Base-by-base conservation (phyloP, 2,113 vertebrate species). In the Etia nguti region DNA sequence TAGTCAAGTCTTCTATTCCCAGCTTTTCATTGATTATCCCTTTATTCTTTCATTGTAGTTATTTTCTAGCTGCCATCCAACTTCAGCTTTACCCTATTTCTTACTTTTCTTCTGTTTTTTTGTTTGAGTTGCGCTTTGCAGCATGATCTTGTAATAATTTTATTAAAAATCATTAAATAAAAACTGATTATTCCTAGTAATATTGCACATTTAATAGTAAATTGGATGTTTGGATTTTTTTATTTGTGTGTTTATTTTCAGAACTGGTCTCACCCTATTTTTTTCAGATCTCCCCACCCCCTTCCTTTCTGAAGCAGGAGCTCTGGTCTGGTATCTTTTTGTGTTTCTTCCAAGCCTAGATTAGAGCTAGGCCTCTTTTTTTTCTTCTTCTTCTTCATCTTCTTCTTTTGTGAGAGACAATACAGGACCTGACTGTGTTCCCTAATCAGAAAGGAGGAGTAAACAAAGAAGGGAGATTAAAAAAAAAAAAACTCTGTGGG, bases 11-110 rank as follows among this genome's bases (percentile, higher is more conserved):
- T 79, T 89, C 62, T 79, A 16, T 86, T 89, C 83, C 77, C 80
- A 81, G 52, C 75, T 83, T 90, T 54, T 84, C 24, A 93, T 90
- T 82, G 79, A 92, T 91, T 88, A 65, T 86, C 80, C 26, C 31
- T 54, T 52, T 52, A 26, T 20, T 46, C 75, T 83, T 83, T 85
- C 75, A 60, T 89, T 89, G 48, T 70, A 79, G 81, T 84, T 83
- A 79, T 80, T 89, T 92, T 85, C 85, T 56, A 81, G 84, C 70
- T 56, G 38, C 56, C 75, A 89, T 62, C 65, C 31, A 50, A 62
- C 80, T 79, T 43, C 6, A 60, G 41, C 3, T 86, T 86, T 88
- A 83, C 65, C 54, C 34, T 20, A 34, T 60, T 82, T 85, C 52
- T 70, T 22, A 54, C 86, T 68, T 57, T 5, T 82, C 29, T 46